A percentile compares a stretch with the other conserved stretches of the same genome.
These are phyloP conservation scores for Hemicentrotus pulcherrimus DNA, from an alignment of 35 echinoderm and acorn worm species.

Conservation along the genomic window DNA sequence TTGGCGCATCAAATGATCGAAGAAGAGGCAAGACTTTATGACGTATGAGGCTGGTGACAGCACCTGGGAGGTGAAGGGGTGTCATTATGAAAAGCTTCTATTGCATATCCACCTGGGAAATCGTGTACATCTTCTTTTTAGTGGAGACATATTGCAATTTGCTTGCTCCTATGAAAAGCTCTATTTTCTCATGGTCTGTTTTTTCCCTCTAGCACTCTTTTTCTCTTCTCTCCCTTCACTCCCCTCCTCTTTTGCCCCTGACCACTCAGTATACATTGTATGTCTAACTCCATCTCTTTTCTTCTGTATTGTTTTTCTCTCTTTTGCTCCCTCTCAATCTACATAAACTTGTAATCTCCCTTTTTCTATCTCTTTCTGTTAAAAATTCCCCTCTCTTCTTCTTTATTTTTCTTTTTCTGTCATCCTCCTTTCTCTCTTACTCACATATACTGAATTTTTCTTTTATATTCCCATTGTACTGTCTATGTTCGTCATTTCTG, in stretches of 20 bases:
- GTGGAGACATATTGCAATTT: conserved; percentile 17
- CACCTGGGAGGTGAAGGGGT: not conserved
- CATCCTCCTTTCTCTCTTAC: not conserved
- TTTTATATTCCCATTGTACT: no score
- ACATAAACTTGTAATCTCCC: no score
- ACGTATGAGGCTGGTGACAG: conserved; percentile 28
- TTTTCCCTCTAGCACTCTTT: not conserved
- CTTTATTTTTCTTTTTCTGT: not conserved
- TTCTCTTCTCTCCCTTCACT: no score
- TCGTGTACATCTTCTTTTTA: conserved; percentile 21
- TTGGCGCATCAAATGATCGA: conserved; percentile 20
- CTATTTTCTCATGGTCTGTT: not conserved
- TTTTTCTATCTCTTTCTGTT: no score
- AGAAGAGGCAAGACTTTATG: conserved; percentile 5
- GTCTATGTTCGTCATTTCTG: not conserved
- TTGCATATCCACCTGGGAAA: conserved; percentile 29
- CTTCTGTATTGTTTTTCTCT: no score
- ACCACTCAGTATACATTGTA: no score
- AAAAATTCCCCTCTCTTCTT: not conserved
- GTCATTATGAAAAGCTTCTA: conserved; percentile 35
- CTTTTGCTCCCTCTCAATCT: no score
- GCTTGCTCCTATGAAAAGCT: not conserved
- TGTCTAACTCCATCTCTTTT: no score
- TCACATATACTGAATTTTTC: not conserved
- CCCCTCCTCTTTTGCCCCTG: no score